These are phyloP conservation scores for Psammodynastes pulverulentus DNA, from an alignment of 2,113 vertebrate species.

Conservation along the genomic window DNA sequence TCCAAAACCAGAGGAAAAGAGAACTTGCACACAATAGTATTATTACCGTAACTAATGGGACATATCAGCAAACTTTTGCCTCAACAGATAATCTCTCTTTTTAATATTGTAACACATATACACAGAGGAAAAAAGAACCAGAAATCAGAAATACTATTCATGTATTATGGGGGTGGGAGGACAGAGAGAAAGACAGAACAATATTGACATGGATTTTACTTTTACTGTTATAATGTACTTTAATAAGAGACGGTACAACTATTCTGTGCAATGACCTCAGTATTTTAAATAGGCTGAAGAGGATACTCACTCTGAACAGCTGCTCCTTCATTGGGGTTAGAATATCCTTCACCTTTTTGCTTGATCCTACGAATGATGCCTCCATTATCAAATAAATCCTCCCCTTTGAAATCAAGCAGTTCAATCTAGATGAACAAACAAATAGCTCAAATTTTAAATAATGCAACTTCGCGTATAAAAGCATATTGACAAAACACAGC, in stretches of 20 bases:
- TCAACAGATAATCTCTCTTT: neutral
- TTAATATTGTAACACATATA: neutral
- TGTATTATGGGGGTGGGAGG: neutral
- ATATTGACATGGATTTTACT: neutral
- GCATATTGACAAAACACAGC: constrained; percentile 49
- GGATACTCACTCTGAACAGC: constrained; percentile 80
- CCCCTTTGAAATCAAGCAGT: constrained; percentile 89
- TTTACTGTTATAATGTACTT: neutral
- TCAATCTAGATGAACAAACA: constrained; percentile 77
- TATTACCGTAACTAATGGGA: neutral
- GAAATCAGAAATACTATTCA: neutral
- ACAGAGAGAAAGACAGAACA: neutral
- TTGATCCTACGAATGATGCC: constrained; percentile 91
- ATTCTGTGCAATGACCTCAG: neutral
- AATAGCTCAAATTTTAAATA: constrained; percentile 19
- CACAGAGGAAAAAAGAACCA: neutral
- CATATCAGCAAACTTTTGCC: neutral
- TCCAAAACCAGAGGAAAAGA: neutral
- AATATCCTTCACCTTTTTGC: constrained; percentile 88
- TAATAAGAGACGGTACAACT: no score
- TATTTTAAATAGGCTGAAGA: neutral
- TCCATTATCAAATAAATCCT: constrained; percentile 86
- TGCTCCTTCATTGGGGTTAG: constrained; percentile 89
- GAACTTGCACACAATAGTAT: neutral
- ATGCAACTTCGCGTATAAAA: constrained; percentile 9